phyloP scores from a whole-genome alignment of 2,113 vertebrate species.

The Callocephalon fimbriatum region DNA sequence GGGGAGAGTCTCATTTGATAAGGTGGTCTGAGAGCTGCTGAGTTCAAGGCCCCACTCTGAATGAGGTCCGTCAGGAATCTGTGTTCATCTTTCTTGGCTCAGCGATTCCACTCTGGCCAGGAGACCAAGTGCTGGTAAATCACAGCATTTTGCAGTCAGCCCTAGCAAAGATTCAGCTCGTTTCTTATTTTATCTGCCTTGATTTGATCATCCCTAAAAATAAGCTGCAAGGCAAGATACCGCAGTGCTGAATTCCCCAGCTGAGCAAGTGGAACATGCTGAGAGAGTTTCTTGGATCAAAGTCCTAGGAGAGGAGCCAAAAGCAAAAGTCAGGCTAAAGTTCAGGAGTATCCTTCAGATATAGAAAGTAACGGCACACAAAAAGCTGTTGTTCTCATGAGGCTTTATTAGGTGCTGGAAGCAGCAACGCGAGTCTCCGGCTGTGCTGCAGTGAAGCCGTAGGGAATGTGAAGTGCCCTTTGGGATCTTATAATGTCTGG shows the following conservation, averaged over 20 bases:
- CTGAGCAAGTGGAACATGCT: neutral
- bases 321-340: slow-evolving; percentile 3
- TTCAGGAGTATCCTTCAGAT: neutral
- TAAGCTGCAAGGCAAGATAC: slow-evolving; percentile 35
- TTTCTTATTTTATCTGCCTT: slow-evolving; percentile 59
- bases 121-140: neutral
- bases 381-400: neutral
- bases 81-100: neutral
- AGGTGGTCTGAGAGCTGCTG: neutral
- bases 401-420: neutral
- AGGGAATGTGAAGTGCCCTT: neutral
- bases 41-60: neutral
- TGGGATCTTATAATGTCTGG: neutral
- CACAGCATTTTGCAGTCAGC: neutral
- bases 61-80: neutral
- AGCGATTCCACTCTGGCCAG: neutral
- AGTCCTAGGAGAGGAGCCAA: neutral
- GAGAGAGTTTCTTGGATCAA: slow-evolving; percentile 8
- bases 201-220: slow-evolving; percentile 66
- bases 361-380: neutral
- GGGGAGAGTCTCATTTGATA: neutral
- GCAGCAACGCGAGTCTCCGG: neutral
- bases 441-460: neutral
- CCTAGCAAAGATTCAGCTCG: neutral
- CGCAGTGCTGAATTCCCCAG: slow-evolving; percentile 1